Percentiles rank a stretch among this genome's conserved stretches.
Conservation (phyloP, 53 echinoderm and acorn worm species). For the Glandiceps talaboti region DNA sequence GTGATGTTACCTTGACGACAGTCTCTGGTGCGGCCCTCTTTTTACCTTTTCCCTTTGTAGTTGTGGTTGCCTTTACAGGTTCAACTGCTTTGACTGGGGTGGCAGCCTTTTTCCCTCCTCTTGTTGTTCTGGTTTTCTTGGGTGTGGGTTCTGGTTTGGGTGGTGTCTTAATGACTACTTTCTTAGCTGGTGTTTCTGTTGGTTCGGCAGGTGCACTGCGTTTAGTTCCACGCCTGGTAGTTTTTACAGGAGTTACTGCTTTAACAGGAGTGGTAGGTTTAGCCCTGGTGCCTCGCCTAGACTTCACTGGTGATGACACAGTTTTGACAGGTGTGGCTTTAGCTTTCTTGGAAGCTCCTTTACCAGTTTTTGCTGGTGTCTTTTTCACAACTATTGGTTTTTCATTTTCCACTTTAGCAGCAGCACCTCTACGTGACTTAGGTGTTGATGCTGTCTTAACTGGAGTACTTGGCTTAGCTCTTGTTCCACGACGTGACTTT, state of each 20-base stretch:
- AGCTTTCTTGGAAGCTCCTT: constrained; percentile 18
- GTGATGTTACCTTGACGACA: neutral
- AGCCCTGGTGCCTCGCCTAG: neutral
- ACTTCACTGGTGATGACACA: constrained; percentile 3
- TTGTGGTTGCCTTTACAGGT: neutral
- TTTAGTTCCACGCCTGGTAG: constrained; percentile 13
- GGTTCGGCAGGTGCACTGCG: constrained; percentile 20
- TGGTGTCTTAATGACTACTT: neutral
- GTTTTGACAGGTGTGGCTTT: constrained; percentile 22
- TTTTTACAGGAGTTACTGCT: neutral
- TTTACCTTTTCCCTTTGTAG: neutral
- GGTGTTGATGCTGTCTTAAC: neutral
- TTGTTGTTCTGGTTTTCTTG: constrained; percentile 22
- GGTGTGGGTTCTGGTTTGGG: neutral
- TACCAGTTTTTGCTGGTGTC: too few relatives aligned
- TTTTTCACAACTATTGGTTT: too few relatives aligned
- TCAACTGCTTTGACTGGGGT: neutral
- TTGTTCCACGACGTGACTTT: neutral
- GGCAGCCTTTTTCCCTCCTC: constrained; percentile 21
- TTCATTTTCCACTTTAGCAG: too few relatives aligned
- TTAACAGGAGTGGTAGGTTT: neutral
- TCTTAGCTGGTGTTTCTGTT: constrained; percentile 3
- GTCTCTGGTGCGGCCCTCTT: constrained; percentile 27
- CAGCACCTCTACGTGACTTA: neutral
- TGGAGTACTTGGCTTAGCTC: neutral